phyloP scores from a whole-genome alignment of 2,797 vertebrate species.

The Carduelis carduelis region DNA sequence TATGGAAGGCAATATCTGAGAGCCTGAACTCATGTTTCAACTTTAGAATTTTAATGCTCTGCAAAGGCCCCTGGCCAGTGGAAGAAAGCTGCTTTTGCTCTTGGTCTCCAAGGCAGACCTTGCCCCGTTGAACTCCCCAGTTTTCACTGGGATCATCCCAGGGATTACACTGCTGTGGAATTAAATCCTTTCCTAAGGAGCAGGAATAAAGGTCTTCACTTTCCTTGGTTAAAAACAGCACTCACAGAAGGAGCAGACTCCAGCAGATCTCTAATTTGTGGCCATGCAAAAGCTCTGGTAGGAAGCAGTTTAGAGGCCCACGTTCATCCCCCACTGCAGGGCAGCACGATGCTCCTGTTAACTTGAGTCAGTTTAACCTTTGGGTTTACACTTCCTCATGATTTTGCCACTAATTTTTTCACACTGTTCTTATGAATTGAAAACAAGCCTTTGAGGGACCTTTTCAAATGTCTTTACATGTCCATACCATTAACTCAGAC shows the following conservation, averaged over 20 bases:
- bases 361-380: background rate
- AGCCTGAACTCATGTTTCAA: background rate
- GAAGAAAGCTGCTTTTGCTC: background rate
- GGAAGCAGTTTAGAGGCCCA: background rate
- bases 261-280: background rate
- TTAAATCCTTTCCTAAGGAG: background rate
- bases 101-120: background rate
- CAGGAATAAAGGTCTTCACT: background rate
- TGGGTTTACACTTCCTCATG: background rate
- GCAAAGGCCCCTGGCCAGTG: background rate
- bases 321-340: rapidly evolving
- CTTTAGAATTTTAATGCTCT: background rate
- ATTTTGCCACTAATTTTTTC: background rate
- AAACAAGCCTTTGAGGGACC: background rate
- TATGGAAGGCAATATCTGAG: background rate
- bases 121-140: rapidly evolving
- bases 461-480: background rate
- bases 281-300: background rate
- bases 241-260: background rate
- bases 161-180: background rate
- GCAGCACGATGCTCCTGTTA: rapidly evolving
- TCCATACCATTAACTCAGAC: background rate
- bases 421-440: background rate
- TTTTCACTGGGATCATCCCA: background rate
- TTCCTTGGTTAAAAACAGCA: background rate